phyloP scores from a whole-genome alignment of 2,797 vertebrate species.

The Cyclopterus lumpus region DNA sequence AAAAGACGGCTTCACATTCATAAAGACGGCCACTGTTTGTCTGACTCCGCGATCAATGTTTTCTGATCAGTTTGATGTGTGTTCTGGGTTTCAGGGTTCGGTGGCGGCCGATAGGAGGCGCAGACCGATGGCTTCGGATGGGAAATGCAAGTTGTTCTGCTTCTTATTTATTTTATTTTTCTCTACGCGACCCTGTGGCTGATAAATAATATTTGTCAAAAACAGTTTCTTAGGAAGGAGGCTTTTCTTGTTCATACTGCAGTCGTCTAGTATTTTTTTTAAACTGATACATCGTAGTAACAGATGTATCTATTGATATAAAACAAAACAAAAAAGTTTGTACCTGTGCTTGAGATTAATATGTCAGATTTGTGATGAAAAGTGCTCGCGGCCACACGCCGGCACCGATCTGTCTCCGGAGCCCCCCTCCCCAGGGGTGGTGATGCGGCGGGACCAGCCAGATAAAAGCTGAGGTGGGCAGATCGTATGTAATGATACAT shows the following conservation, averaged over 20 bases:
- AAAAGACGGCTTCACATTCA: neutral
- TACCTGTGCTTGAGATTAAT: neutral
- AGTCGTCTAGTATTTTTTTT: neutral
- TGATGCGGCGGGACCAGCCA: no score
- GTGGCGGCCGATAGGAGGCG: constrained; percentile 6
- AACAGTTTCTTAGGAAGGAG: neutral
- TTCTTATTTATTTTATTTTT: neutral
- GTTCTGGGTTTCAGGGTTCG: neutral
- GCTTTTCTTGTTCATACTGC: neutral
- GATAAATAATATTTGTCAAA: constrained; percentile 3
- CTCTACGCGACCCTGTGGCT: neutral
- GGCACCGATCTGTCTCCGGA: no score
- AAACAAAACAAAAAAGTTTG: neutral
- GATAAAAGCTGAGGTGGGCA: no score
- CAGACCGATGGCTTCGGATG: neutral
- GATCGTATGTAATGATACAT: neutral
- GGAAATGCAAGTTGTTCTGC: neutral
- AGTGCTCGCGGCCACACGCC: neutral
- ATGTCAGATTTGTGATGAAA: no score
- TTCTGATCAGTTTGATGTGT: constrained; percentile 7
- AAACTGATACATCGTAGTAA: neutral
- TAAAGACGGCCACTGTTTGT: neutral
- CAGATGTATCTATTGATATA: no score
- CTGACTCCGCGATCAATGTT: neutral
- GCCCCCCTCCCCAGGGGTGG: no score